phyloP scores from a whole-genome alignment of 2,888 invertebrate genomes.

The Drosophila demipolita region DNA sequence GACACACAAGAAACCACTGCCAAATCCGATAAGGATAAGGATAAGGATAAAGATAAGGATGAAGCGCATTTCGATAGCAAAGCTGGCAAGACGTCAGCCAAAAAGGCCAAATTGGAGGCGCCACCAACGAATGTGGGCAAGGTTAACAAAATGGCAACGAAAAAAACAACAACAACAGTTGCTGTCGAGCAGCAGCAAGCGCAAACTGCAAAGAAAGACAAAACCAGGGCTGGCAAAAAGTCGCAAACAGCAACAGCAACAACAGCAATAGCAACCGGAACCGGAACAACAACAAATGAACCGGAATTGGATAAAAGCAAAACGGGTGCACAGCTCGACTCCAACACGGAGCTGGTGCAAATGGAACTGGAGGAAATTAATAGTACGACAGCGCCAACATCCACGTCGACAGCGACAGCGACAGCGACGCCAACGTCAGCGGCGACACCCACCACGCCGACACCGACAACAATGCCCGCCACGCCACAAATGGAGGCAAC shows the following conservation, averaged over 20 bases:
- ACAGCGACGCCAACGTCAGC: slow-evolving; percentile 32
- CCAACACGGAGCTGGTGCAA: slow-evolving; percentile 80
- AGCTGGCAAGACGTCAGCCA: slow-evolving; percentile 44
- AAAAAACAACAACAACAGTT: slow-evolving; percentile 33
- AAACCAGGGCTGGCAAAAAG: slow-evolving; percentile 35
- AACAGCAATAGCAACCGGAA: not conserved
- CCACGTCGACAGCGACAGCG: not conserved
- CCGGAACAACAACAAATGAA: not conserved
- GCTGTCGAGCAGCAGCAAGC: slow-evolving; percentile 5
- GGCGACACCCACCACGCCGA: slow-evolving; percentile 21
- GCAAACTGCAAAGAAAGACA: slow-evolving; percentile 28
- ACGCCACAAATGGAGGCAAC: slow-evolving; percentile 29
- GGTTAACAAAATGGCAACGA: slow-evolving; percentile 27
- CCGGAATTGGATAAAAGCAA: not conserved
- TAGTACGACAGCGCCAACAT: not conserved
- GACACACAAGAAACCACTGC: slow-evolving; percentile 30
- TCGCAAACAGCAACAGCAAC: slow-evolving; percentile 4
- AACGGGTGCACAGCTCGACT: slow-evolving; percentile 53
- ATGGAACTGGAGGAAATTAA: slow-evolving; percentile 80
- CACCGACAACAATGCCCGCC: slow-evolving; percentile 10
- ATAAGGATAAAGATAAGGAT: slow-evolving; percentile 31
- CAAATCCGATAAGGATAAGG: slow-evolving; percentile 17
- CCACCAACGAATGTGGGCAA: slow-evolving; percentile 1
- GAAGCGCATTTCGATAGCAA: slow-evolving; percentile 41
- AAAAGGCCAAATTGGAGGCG: slow-evolving; percentile 57